These are phyloP conservation scores for Cacatua alba DNA, from an alignment of 2,113 vertebrate species.

Conservation along the genomic window DNA sequence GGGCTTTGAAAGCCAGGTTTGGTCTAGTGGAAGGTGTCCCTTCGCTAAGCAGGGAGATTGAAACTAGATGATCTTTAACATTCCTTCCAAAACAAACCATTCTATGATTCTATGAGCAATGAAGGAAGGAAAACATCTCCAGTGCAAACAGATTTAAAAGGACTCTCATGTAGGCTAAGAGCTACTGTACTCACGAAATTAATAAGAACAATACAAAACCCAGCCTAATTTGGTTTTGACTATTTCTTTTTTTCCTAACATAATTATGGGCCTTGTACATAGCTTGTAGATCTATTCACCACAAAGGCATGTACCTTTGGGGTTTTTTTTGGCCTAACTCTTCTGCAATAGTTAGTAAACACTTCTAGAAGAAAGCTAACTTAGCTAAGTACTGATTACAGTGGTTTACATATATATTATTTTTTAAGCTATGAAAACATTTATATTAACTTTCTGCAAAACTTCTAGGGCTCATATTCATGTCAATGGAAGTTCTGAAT, in stretches of 20 bases:
- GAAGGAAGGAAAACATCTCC: background rate
- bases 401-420: background rate
- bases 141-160: background rate
- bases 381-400: background rate
- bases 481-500: background rate
- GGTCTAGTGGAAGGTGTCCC: background rate
- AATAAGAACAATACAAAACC: background rate
- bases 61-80: background rate
- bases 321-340: background rate
- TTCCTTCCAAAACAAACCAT: background rate
- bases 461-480: background rate
- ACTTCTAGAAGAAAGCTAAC: background rate
- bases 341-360: background rate
- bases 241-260: background rate
- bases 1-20: background rate
- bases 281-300: background rate
- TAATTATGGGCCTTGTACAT: background rate
- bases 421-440: background rate
- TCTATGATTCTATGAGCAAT: background rate
- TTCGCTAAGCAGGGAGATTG: background rate
- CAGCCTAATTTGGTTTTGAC: background rate
- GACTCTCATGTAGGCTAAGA: background rate
- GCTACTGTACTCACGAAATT: background rate
- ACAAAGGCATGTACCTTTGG: background rate
- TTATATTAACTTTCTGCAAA: background rate